phyloP scores from a whole-genome alignment of 1,140 invertebrate genomes.

The Scylla paramamosain region DNA sequence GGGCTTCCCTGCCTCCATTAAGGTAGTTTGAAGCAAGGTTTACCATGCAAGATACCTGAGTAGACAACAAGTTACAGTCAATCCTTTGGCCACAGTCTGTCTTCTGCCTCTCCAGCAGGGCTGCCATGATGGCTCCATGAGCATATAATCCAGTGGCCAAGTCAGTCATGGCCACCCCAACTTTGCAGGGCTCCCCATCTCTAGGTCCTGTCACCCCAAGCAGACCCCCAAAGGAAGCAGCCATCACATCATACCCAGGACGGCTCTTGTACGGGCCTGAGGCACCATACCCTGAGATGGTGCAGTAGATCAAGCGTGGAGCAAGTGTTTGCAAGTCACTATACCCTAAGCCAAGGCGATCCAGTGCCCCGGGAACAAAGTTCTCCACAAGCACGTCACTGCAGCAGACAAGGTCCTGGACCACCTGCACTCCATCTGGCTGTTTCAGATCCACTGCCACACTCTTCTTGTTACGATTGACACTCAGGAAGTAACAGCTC shows the following conservation, averaged over 20 bases:
- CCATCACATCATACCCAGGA: constrained; percentile 97
- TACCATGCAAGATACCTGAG: constrained; percentile 92
- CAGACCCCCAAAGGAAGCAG: constrained; percentile 94
- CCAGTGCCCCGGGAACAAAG: constrained; percentile 94
- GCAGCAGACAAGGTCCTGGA: constrained; percentile 87
- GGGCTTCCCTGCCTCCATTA: constrained; percentile 88
- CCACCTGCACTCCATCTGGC: constrained; percentile 85
- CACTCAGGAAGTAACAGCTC: constrained; percentile 91
- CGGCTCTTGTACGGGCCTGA: constrained; percentile 91
- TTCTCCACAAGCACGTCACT: constrained; percentile 97
- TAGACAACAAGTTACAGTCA: constrained; percentile 95
- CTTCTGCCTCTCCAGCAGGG: constrained; percentile 88
- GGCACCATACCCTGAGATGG: constrained; percentile 94
- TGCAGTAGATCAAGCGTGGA: constrained; percentile 94
- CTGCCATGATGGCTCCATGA: constrained; percentile 96
- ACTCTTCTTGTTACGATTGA: constrained; percentile 98
- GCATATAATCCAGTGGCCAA: constrained; percentile 95
- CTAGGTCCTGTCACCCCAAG: constrained; percentile 93
- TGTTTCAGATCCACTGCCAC: constrained; percentile 92
- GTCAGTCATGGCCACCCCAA: constrained; percentile 96
- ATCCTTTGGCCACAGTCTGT: constrained; percentile 95
- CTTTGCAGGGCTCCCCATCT: constrained; percentile 92
- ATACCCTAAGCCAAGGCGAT: constrained; percentile 90
- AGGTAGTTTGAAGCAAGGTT: constrained; percentile 95
- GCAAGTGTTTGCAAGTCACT: constrained; percentile 86